Percentiles rank a stretch among this genome's conserved stretches.
Evolutionary conservation across 2,797 vertebrate species (phyloP).

Genomic region (Benthosema pterotum): DNA sequence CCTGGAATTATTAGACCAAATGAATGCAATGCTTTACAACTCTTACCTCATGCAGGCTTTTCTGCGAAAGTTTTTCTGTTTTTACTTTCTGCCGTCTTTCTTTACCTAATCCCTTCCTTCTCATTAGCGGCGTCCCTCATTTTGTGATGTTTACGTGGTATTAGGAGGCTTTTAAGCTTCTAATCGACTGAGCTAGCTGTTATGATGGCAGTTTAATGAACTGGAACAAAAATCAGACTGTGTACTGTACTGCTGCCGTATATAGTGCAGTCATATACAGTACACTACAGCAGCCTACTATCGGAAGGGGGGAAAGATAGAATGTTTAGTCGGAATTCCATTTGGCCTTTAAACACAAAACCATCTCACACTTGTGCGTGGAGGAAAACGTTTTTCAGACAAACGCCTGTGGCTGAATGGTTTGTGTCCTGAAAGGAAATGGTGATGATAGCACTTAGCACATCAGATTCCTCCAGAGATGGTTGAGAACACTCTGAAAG

Average conservation of each 20-base stretch:
- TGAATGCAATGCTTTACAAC: slow-evolving; percentile 36
- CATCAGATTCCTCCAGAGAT: background rate
- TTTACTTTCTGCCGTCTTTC: slow-evolving; percentile 25
- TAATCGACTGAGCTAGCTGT: background rate
- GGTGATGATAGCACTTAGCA: background rate
- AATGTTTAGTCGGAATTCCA: background rate
- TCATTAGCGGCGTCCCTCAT: slow-evolving; percentile 35
- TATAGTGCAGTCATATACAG: background rate
- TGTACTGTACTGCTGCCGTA: background rate
- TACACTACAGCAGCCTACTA: background rate
- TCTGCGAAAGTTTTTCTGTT: slow-evolving; percentile 37
- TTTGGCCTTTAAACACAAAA: slow-evolving; percentile 9
- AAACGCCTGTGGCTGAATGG: slow-evolving; percentile 5
- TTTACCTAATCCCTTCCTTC: slow-evolving; percentile 33
- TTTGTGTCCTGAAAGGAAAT: slow-evolving; percentile 14
- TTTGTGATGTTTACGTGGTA: slow-evolving; percentile 3
- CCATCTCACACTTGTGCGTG: slow-evolving; percentile 5
- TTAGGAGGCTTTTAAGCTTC: background rate
- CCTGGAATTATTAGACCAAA: slow-evolving; percentile 35
- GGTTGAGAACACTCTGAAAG: background rate
- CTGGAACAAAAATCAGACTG: background rate
- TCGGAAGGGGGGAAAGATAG: background rate
- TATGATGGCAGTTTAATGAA: background rate
- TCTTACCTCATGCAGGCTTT: slow-evolving; percentile 49
- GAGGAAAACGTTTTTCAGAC: background rate